Percentiles rank a stretch among this genome's conserved stretches.
Evolutionary conservation across 1,140 invertebrate species (phyloP).

Genomic region (Diorhabda elongata): DNA sequence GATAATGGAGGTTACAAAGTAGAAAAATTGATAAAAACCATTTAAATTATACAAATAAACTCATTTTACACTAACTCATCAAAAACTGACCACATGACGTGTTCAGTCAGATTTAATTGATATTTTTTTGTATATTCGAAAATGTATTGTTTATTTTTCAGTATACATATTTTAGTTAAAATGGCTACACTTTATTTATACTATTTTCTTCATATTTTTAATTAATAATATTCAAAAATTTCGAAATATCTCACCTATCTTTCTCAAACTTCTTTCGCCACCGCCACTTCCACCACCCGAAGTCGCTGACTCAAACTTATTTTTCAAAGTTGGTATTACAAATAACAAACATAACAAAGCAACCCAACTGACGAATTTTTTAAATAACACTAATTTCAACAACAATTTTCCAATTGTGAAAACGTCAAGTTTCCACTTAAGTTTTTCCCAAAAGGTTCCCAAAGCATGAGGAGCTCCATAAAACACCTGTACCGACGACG

Average conservation of each 20-base stretch:
- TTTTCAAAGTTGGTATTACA: slow-evolving; percentile 67
- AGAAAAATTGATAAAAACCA: too few relatives aligned
- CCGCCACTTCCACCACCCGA: slow-evolving; percentile 21
- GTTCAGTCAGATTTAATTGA: too few relatives aligned
- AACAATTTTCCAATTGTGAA: slow-evolving; percentile 68
- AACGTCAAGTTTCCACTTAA: slow-evolving; percentile 61
- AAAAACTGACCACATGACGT: too few relatives aligned
- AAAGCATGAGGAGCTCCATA: slow-evolving; percentile 52
- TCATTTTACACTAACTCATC: too few relatives aligned
- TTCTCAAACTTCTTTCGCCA: background rate
- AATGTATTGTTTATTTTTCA: too few relatives aligned
- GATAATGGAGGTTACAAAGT: too few relatives aligned
- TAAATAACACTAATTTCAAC: slow-evolving; percentile 69
- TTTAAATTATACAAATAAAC: too few relatives aligned
- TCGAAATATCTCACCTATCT: background rate
- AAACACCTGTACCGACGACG: slow-evolving; percentile 31
- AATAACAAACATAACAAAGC: slow-evolving; percentile 67
- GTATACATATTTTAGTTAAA: too few relatives aligned
- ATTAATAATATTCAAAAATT: too few relatives aligned
- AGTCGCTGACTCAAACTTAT: slow-evolving; percentile 25
- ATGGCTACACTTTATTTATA: too few relatives aligned
- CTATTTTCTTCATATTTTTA: too few relatives aligned
- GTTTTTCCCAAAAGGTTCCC: slow-evolving; percentile 45
- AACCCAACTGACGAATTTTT: slow-evolving; percentile 73
- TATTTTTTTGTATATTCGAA: too few relatives aligned